Conservation (phyloP, 2,888 invertebrate genomes). For the Polia nebulosa region DNA sequence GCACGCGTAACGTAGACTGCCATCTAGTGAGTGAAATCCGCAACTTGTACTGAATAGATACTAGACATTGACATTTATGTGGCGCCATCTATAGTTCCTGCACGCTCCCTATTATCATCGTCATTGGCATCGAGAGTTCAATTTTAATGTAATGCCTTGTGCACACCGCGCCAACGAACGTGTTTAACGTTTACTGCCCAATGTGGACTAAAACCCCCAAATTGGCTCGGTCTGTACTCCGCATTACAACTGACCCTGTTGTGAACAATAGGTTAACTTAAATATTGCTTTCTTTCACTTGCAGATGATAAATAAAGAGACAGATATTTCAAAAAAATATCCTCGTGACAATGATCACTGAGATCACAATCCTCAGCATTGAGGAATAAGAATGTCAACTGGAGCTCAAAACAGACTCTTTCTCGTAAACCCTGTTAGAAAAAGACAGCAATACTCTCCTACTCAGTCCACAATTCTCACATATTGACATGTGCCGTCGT, state of each 20-base stretch:
- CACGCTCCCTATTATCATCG: too few relatives aligned
- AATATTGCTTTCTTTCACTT: slow-evolving; percentile 7
- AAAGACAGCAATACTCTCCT: slow-evolving; percentile 29
- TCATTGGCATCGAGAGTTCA: slow-evolving; percentile 5
- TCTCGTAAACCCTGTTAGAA: neutral
- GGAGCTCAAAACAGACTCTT: neutral
- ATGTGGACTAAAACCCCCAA: neutral
- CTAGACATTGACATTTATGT: too few relatives aligned
- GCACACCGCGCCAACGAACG: neutral
- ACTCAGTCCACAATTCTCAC: slow-evolving; percentile 5
- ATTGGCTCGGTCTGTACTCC: neutral
- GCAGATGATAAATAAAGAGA: slow-evolving; percentile 1
- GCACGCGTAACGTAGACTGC: too few relatives aligned
- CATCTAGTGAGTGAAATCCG: too few relatives aligned
- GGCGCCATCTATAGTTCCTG: too few relatives aligned
- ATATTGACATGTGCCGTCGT: slow-evolving; percentile 29
- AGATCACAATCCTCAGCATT: neutral
- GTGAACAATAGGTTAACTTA: slow-evolving; percentile 4
- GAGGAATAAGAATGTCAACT: neutral
- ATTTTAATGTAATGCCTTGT: neutral
- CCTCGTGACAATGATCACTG: neutral
- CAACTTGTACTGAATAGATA: too few relatives aligned
- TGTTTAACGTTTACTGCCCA: neutral
- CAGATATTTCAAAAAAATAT: neutral
- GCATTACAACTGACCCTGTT: neutral